Base-by-base conservation (phyloP, 2,888 invertebrate genomes). In the Apodemia hepburni region DNA sequence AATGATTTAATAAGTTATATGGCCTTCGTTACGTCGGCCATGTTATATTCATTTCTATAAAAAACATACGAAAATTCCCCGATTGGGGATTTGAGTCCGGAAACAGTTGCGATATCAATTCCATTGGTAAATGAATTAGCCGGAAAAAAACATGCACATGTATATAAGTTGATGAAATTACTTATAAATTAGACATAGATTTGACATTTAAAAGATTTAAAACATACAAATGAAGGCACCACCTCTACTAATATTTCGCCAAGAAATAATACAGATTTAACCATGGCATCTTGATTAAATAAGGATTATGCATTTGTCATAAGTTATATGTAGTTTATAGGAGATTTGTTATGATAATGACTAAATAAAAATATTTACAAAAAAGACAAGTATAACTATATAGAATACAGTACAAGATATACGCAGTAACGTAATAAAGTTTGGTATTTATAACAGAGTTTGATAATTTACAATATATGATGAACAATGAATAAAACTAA, bases 271-370 rank as follows among this genome's bases (percentile, higher is more conserved):
- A 85, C 79, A 83, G 77, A 81, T 80, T 78, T 79, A 78, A 77
- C 76, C 78, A 80, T 79, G 79, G 79, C 79, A 81, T 82, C 73
- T 75, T 76, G 82, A 80, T 80, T 81, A 83, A 82, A 84, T 81
- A 82, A 81, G 79, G 81, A 87, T 87, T 87, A 87, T 87, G 85
- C 86, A 82, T 76, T 76, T 77, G 71, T 80, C 75, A 78, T 76
- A 73, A 74, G 70, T 73, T 69, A 80, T 73, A 76, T 74, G 75
- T 69, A 69, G 38, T 68, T 73, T 71, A 70, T 76, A 74, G 51
- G 51, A 38, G 42, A 27, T 54, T 22, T 22, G 11, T 75, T 74
- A 75, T 73, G 72, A 72, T 78, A 78, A 74, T 73, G 80, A 82
- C 80, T 81, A 82, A 81, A 81, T 70, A 67, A 77, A 79, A 81